Base-by-base conservation (phyloP, 2,888 invertebrate genomes). In the Trypoxylon attenuatum region DNA sequence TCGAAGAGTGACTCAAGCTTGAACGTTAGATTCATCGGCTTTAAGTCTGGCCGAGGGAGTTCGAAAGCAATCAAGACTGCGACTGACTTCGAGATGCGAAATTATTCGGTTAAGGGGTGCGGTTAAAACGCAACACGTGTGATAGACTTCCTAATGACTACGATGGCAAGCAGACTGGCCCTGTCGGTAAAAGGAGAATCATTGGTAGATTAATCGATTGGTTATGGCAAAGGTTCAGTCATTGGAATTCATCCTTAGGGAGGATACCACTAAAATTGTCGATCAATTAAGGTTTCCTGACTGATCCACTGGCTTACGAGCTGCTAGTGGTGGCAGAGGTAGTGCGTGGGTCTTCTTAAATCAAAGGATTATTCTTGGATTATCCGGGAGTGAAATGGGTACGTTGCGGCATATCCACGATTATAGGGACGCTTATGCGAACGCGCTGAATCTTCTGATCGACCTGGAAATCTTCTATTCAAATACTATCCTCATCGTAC, bases 291-390 rank as follows among this genome's bases (percentile, higher is more conserved):
- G 54, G 53, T 56, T 50, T 13, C 18, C 22, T 33, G 54, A 38
- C 61, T 54, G 67, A 68, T 60, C 61, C 66, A 60, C 53, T 53
- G 57, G 58, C 70, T 64, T 59, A 56, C 54, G 38, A 51, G 50
- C 51, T 46, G 55, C 58, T 64, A 59, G 21, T 49, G n/a, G 41
- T 27, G 54, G 13, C 19, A 33, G 43, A 50, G 45, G 55, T 27
- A 58, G 22, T 23, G 18, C 47, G 53, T 43, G 21, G 61, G 61
- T 69, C 69, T 69, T 69, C 62, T 51, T 67, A 62, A 69, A 67
- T 62, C 62, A 67, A 67, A 67, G 69, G 60, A 60, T 66, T 68
- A 68, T 22, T 21, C 56, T 29, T 16, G 66, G 68, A 68, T 68
- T 68, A 65, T 50, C 42, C 6, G 55, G 19, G 55, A 65, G 54